Evolutionary conservation across 2,797 vertebrate genomes (phyloP).

Genomic region (Darevskia nairensis): DNA sequence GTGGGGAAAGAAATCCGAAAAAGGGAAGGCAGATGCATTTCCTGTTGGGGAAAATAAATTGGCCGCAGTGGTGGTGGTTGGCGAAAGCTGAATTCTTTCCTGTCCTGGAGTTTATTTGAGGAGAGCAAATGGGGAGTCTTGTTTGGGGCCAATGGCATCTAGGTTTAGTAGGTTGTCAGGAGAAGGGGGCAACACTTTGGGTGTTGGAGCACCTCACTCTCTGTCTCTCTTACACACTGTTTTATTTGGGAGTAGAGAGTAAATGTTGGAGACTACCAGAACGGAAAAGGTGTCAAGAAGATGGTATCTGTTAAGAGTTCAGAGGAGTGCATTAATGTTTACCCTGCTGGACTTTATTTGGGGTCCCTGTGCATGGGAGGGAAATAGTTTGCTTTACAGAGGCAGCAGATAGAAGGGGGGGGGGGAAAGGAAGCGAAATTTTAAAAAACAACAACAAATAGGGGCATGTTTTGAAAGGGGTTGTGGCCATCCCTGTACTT

Average conservation of each 20-base stretch:
- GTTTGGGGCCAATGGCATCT: not conserved
- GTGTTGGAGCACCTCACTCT: not conserved
- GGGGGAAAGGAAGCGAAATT: too few relatives aligned
- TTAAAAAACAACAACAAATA: not conserved
- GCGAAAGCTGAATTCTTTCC: not conserved
- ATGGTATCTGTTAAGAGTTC: not conserved
- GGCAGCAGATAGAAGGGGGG: not conserved
- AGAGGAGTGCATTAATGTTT: not conserved
- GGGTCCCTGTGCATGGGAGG: not conserved
- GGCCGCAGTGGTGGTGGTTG: not conserved
- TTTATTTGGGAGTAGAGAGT: not conserved
- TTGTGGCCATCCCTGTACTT: not conserved
- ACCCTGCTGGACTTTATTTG: not conserved
- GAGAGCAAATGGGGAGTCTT: not conserved
- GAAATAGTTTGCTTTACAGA: not conserved
- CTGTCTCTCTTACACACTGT: not conserved
- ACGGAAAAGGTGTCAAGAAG: not conserved
- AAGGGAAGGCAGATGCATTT: not conserved
- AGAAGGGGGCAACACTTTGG: not conserved
- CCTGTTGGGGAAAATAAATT: not conserved
- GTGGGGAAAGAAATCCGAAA: not conserved
- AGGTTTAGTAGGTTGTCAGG: not conserved
- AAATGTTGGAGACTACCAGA: not conserved
- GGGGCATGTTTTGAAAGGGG: not conserved
- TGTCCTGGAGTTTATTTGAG: constrained; percentile 5